Evolutionary conservation across 2,888 invertebrate genomes (phyloP), one percentile per base, ranked within the genome.

Genomic region (Pandemis corylana): DNA sequence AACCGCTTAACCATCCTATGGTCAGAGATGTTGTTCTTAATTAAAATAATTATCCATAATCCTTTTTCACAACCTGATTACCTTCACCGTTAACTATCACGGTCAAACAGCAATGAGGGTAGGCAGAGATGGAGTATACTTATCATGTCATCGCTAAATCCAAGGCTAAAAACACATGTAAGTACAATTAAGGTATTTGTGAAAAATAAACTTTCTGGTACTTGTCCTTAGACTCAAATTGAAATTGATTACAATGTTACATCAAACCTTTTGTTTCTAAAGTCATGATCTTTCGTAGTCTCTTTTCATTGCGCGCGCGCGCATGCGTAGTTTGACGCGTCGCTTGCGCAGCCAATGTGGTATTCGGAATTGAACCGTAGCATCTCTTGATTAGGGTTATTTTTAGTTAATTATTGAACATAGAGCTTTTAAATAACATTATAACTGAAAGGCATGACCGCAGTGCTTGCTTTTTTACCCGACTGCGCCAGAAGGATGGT

Each of bases 121-220:
- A 62, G 62, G 15, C 69, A 62, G 69, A 41, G 49, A 69, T 15
- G 61, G 41, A 68, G 46, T 44, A 44, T 46, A 61, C 46, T 15
- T 62, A 69, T 69, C 69, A 7, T 69, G 49, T 61, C 61, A 46
- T 46, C 15, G 7, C 2, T 53, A 53, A n/a, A 12, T 2, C 15
- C 15, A 7, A 53, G 53, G 5, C 15, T 53, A 15, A 15, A 15
- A 15, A 15, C 7, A 7, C 53, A 15, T 53, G 28, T 36, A 15
- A 53, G 7, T n/a, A 15, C 53, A 15, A 53, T 53, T 0, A 51
- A 5, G 13, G 13, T 51, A 13, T 53, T 15, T 9, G 9, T 5
- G 53, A 15, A 53, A 20, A 7, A 7, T 53, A 4, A 15, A 53
- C 53, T 53, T 7, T 53, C 7, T 53, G 15, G 0, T 2, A 53